Evolutionary conservation across 2,797 vertebrate genomes (phyloP), one percentile per base, ranked within the genome.

Genomic region (Rachycentron canadum): DNA sequence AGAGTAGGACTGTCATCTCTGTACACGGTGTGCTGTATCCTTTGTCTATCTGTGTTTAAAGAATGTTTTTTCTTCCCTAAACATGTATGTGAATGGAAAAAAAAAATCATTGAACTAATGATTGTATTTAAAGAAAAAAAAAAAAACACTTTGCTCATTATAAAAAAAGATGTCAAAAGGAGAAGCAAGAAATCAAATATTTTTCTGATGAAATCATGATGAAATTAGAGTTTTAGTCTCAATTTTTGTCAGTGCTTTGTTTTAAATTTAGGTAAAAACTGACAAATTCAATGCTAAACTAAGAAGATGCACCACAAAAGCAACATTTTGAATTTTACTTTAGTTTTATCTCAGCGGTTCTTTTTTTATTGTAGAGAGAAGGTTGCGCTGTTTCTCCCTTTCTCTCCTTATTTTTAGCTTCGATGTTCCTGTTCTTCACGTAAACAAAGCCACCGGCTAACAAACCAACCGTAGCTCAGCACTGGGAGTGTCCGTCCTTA

Each of bases 61-160:
- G 49, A 84, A 82, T 85, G 86, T 91, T 78, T 59, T 50, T 70
- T 76, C 69, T 71, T 78, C 72, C 73, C 66, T 74, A 34, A 73
- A 64, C 43, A n/a, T 76, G 63, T 88, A 81, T 86, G 83, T 81
- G 89, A 89, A 88, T 82, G 82, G 47, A 87, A 88, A 91, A 76
- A 73, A 81, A 72, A 13, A 55, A 82, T 65, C 70, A 81, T 75
- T 73, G 69, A 93, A 84, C 79, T 75, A 82, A 71, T 89, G 89
- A 91, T 93, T 94, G 89, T 93, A 92, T 90, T 87, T 84, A 78
- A 87, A 84, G 64, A 11, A 58, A 47, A 82, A 56, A 49, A 47
- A 61, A 55, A 73, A 59, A 38, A 47, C 53, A 52, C 41, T 79
- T 53, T 23, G 75, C 52, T 74, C 45, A 40, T 53, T 61, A 53